Conservation (phyloP, 1,140 invertebrate species). For the Brachionus sp. region DNA sequence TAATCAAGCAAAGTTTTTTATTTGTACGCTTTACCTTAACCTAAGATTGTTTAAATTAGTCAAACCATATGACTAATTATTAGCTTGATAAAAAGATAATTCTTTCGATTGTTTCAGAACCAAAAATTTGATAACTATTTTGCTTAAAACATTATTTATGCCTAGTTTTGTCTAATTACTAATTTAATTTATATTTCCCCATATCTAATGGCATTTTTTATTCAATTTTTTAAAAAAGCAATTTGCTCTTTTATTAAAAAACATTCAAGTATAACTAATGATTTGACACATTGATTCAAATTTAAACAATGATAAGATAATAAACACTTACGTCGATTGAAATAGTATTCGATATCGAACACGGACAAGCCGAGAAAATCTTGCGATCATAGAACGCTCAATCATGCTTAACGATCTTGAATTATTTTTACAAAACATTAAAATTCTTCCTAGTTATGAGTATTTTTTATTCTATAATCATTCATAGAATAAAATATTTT, state of each 20-base stretch:
- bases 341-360: background rate
- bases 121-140: background rate
- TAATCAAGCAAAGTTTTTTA: background rate
- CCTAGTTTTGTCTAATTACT: background rate
- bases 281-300: background rate
- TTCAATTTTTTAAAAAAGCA: background rate
- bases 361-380: background rate
- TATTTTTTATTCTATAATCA: background rate
- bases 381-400: background rate
- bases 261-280: conserved; percentile 9
- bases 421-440: no score
- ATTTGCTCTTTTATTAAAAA: background rate
- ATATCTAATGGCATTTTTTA: background rate
- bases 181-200: background rate
- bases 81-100: background rate
- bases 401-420: no score
- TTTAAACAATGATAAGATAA: background rate
- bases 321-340: background rate
- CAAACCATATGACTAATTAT: background rate
- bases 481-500: background rate
- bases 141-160: background rate
- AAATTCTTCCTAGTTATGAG: background rate
- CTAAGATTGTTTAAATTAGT: background rate
- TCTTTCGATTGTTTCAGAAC: background rate
- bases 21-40: background rate